Conservation (phyloP, 1,140 invertebrate genomes). For the Medauroidea extradentata region DNA sequence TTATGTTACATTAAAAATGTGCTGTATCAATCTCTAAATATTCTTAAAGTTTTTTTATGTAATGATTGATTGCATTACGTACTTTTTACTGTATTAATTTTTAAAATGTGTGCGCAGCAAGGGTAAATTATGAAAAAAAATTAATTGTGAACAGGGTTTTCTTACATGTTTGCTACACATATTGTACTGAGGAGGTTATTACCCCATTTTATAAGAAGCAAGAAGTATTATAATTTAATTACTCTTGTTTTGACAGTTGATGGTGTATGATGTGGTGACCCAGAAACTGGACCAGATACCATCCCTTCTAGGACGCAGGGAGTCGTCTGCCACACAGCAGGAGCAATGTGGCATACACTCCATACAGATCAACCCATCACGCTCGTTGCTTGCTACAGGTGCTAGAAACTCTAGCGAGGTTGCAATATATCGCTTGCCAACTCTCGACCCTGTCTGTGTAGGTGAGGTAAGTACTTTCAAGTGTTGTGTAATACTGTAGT, state of each 20-base stretch:
- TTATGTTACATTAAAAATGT: too few species aligned
- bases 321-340: conserved; percentile 44
- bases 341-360: conserved; percentile 85
- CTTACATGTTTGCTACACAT: not conserved
- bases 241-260: conserved; percentile 58
- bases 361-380: conserved; percentile 90
- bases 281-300: conserved; percentile 81
- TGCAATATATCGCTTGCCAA: conserved; percentile 88
- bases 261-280: conserved; percentile 77
- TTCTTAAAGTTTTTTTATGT: too few species aligned
- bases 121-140: too few species aligned
- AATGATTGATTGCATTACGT: too few species aligned
- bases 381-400: conserved; percentile 85
- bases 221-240: too few species aligned
- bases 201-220: too few species aligned
- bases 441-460: conserved; percentile 90
- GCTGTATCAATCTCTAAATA: too few species aligned
- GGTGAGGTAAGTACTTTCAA: conserved; percentile 65
- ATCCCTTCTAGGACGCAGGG: conserved; percentile 62
- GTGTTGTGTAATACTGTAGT: too few species aligned
- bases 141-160: not conserved
- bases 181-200: too few species aligned
- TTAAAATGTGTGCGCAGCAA: too few species aligned
- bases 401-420: conserved; percentile 89
- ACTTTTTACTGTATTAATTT: too few species aligned